A percentile compares a stretch with the other conserved stretches of the same genome.
phyloP scores from a whole-genome alignment of 2,797 vertebrate species.

The Alosa sapidissima region DNA sequence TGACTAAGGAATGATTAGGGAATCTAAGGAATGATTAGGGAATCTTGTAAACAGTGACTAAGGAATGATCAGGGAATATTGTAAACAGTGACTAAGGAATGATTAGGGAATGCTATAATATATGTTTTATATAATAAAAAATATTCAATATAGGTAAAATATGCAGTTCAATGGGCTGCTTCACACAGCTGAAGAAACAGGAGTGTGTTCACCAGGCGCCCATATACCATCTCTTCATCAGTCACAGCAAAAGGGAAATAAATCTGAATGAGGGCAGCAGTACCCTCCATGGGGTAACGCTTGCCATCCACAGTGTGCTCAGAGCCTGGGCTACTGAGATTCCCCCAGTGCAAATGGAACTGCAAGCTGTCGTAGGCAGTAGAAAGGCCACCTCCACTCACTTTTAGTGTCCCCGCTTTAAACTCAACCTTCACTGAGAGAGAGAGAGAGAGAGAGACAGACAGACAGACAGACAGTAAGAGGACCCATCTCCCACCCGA shows the following conservation, averaged over 20 bases:
- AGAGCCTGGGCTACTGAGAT: slow-evolving; percentile 61
- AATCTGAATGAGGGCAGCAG: neutral
- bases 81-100: too few species aligned
- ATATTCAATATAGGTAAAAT: too few species aligned
- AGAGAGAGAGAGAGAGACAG: neutral
- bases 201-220: neutral
- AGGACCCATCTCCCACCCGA: neutral
- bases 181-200: too few species aligned
- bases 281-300: slow-evolving; percentile 77
- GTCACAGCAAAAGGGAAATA: neutral
- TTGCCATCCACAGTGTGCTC: slow-evolving; percentile 72
- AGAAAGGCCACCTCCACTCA: slow-evolving; percentile 59
- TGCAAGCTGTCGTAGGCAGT: slow-evolving; percentile 58
- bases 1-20: too few species aligned
- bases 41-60: too few species aligned
- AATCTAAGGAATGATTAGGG: too few species aligned
- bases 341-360: slow-evolving; percentile 79
- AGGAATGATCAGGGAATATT: too few species aligned
- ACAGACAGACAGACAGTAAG: neutral
- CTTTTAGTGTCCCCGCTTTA: neutral
- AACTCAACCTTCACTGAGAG: slow-evolving; percentile 64
- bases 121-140: too few species aligned
- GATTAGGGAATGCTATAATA: too few species aligned
- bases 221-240: too few species aligned
- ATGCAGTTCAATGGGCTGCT: too few species aligned